Evolutionary conservation across 2,888 invertebrate species (phyloP), one percentile per base, ranked within the genome.

Genomic region (Aporophyla nigra): DNA sequence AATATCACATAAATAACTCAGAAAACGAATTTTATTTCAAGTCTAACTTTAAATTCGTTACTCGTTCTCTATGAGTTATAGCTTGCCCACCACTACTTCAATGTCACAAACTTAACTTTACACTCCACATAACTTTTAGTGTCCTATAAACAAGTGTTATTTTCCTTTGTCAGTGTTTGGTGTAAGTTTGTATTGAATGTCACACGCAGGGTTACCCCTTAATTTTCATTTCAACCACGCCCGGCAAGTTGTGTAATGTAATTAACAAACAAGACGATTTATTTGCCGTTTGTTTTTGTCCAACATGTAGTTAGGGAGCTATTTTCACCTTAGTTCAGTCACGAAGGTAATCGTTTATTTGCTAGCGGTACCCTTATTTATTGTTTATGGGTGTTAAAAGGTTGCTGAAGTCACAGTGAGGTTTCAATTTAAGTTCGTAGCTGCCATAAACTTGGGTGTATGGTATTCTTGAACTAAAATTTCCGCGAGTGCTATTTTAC

Each of bases 241-340:
- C 83, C 63, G 77, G 81, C 70, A 87, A 85, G 78, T 84, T 80
- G 76, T 83, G 79, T 87, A 74, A 86, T 74, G 78, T 86, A 87
- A 86, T 86, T 87, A 86, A 87, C 86, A 87, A 87, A 82, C 86
- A 83, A 59, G 76, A 78, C 84, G 86, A 86, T 86, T 86, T 87
- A 86, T 86, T 86, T 75, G 69, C 69, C 79, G 54, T 70, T 77
- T 82, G 73, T 86, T 87, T 76, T 78, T 75, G 71, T 70, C 58
- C 24, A 78, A 74, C 86, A 72, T 79, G 71, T 84, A 72, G 86
- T 86, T 83, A 83, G 74, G 43, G 74, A 63, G n/a, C 72, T 85
- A 86, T 85, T 85, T 80, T 74, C 86, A 80, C 74, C 73, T 70
- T 67, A 73, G 67, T 71, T 77, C 33, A 54, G 66, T 86, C 84